A percentile compares a stretch with the other conserved stretches of the same genome.
Conservation (phyloP, 2,888 invertebrate genomes). For the Nomada fabriciana region DNA sequence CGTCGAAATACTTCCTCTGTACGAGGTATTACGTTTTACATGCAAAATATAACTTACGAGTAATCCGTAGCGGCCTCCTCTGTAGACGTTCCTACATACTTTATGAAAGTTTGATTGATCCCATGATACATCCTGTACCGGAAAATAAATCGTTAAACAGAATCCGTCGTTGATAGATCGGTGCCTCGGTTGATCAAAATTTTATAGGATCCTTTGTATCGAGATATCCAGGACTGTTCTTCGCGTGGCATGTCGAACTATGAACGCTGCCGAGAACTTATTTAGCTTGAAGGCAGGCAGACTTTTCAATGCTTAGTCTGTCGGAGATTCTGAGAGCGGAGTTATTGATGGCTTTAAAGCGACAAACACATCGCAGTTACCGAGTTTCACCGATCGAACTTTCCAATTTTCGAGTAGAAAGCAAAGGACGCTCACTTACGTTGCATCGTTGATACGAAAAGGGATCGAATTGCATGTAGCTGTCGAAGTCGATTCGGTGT, state of each 20-base stretch:
- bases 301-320: neutral
- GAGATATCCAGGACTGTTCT: neutral
- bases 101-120: neutral
- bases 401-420: neutral
- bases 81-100: conserved; percentile 17
- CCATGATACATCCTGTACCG: conserved; percentile 11
- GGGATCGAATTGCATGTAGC: neutral
- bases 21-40: neutral
- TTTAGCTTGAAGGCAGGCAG: neutral
- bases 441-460: neutral
- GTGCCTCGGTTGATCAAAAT: conserved; percentile 15
- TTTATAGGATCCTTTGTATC: neutral
- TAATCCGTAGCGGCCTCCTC: too few species aligned
- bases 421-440: neutral
- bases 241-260: neutral
- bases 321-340: neutral
- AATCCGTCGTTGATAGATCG: neutral
- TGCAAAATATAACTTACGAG: too few species aligned
- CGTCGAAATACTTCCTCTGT: too few species aligned
- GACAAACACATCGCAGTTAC: neutral
- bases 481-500: neutral
- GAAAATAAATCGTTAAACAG: conserved; percentile 17
- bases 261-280: neutral
- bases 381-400: neutral
- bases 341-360: neutral